Percentiles rank a stretch among this genome's conserved stretches.
These are phyloP conservation scores for Pantherophis alleghaniensis DNA, from an alignment of 2,797 vertebrate species.

Conservation along the genomic window DNA sequence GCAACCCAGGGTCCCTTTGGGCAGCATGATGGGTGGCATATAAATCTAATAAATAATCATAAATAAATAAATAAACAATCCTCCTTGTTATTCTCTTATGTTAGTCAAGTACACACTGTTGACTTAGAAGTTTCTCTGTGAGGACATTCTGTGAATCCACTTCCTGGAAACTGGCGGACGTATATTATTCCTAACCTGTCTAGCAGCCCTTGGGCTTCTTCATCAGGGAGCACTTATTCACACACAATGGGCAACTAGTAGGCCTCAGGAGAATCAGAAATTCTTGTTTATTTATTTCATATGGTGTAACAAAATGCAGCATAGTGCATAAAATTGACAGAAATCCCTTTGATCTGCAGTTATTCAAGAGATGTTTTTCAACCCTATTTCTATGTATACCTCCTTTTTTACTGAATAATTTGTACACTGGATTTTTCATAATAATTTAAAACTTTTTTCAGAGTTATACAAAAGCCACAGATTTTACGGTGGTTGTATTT, in stretches of 20 bases:
- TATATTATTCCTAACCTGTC: not conserved
- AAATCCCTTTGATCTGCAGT: not conserved
- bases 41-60: not conserved
- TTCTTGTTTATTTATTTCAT: not conserved
- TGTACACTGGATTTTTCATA: constrained; percentile 28
- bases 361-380: not conserved
- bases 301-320: not conserved
- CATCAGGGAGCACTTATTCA: not conserved
- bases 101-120: not conserved
- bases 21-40: not conserved
- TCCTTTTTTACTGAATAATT: constrained; percentile 39
- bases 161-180: not conserved
- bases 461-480: not conserved
- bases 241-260: not conserved
- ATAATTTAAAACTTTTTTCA: constrained; percentile 43
- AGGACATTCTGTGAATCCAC: not conserved
- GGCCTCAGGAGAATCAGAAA: not conserved
- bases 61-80: not conserved
- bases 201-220: not conserved
- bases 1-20: not conserved
- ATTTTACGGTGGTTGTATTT: constrained; percentile 51
- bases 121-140: not conserved
- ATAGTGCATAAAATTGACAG: not conserved
- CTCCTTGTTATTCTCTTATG: not conserved
- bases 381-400: not conserved